Evolutionary conservation across 53 echinoderm and acorn worm genomes (phyloP).

Genomic region (Astropecten irregularis): DNA sequence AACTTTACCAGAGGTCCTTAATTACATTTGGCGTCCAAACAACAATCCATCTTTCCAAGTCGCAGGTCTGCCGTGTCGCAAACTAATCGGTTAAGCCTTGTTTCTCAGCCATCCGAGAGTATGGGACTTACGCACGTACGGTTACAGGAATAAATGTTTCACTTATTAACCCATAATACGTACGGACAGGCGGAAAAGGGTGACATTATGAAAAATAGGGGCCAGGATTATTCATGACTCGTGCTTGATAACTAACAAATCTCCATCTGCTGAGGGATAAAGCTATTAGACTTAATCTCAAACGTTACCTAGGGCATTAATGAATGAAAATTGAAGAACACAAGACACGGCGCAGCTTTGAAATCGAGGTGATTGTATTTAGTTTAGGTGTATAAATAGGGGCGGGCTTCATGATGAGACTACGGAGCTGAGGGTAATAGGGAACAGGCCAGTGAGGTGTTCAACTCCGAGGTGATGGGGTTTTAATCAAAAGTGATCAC

Average conservation of each 20-base stretch:
- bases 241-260: conserved; percentile 32
- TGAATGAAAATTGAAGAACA: neutral
- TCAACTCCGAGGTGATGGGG: no score
- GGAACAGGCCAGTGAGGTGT: no score
- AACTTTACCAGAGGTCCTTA: conserved; percentile 9
- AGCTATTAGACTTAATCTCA: conserved; percentile 45
- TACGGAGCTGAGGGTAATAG: no score
- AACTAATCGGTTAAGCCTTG: conserved; percentile 10
- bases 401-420: no score
- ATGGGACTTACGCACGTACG: neutral
- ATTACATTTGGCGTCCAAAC: conserved; percentile 24
- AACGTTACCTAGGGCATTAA: conserved; percentile 15
- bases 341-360: neutral
- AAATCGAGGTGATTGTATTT: no score
- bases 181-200: neutral
- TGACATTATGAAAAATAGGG: neutral
- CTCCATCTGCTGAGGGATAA: neutral
- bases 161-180: conserved; percentile 33
- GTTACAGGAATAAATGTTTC: conserved; percentile 29
- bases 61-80: neutral
- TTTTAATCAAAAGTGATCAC: no score
- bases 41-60: neutral
- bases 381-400: no score
- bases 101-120: neutral
- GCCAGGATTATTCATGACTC: conserved; percentile 23